phyloP scores from a whole-genome alignment of 2,797 vertebrate genomes.

The Hippopotamyrus pictus region DNA sequence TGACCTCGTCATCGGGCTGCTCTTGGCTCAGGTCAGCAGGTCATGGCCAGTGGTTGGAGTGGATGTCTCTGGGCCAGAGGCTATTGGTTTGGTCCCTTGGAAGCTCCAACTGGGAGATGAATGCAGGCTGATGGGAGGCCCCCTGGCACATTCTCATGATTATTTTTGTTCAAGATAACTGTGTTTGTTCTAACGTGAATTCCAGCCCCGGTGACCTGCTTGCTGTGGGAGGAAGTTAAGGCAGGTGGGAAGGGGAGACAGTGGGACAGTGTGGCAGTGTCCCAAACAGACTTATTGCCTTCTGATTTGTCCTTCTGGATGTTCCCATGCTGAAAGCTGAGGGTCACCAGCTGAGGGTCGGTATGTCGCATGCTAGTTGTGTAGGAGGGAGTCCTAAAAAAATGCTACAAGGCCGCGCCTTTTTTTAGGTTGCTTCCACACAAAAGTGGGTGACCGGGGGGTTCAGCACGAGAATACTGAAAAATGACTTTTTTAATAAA shows the following conservation, averaged over 20 bases:
- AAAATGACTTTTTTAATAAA: neutral
- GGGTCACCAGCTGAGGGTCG: neutral
- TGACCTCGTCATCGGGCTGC: neutral
- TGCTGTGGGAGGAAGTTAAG: neutral
- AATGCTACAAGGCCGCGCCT: neutral
- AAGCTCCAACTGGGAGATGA: slow-evolving; percentile 25
- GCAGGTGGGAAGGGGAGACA: neutral
- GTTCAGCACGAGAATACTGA: neutral
- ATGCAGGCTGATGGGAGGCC: slow-evolving; percentile 3
- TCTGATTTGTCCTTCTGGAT: neutral
- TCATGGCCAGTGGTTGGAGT: neutral
- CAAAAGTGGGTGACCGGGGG: neutral
- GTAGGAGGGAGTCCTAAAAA: neutral
- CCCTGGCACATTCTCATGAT: slow-evolving; percentile 7
- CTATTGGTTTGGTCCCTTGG: slow-evolving; percentile 14
- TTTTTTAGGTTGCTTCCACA: neutral
- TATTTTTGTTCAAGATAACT: slow-evolving; percentile 26
- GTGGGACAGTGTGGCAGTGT: neutral
- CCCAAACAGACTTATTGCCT: neutral
- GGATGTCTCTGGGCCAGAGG: slow-evolving; percentile 1
- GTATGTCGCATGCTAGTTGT: neutral
- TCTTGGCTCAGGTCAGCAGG: neutral
- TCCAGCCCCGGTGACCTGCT: slow-evolving; percentile 6
- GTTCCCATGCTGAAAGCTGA: neutral
- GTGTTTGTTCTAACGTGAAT: slow-evolving; percentile 19